phyloP scores from a whole-genome alignment of 2,888 invertebrate species.

The Didymodactylos carnosus region DNA sequence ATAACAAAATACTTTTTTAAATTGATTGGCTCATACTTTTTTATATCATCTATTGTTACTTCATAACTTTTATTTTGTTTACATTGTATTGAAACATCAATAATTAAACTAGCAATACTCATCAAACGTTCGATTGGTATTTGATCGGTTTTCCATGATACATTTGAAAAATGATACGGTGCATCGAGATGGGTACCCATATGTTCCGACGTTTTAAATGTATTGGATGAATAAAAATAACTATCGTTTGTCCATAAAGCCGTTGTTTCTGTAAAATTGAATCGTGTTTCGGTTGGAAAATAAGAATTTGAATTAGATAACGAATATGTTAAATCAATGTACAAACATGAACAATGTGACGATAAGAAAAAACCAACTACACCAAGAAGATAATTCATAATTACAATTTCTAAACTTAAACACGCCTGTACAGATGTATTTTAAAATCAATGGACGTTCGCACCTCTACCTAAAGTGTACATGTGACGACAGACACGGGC shows the following conservation, averaged over 20 bases:
- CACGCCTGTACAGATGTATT: too few relatives aligned
- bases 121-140: slow-evolving; percentile 1
- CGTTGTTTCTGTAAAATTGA: neutral
- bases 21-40: neutral
- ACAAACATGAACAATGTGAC: neutral
- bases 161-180: slow-evolving; percentile 1
- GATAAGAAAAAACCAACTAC: too few relatives aligned
- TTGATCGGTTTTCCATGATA: neutral
- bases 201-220: slow-evolving; percentile 2
- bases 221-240: neutral
- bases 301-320: neutral
- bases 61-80: neutral
- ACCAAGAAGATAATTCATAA: too few relatives aligned
- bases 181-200: slow-evolving; percentile 11
- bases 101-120: neutral
- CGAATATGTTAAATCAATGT: neutral
- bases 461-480: too few relatives aligned
- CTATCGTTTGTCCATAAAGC: neutral
- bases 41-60: neutral
- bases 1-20: neutral
- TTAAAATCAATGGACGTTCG: too few relatives aligned
- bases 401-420: too few relatives aligned
- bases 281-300: neutral
- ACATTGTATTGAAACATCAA: neutral
- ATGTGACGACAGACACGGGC: too few relatives aligned